Conservation (phyloP, 2,797 vertebrate species). For the Sciurus vulgaris region DNA sequence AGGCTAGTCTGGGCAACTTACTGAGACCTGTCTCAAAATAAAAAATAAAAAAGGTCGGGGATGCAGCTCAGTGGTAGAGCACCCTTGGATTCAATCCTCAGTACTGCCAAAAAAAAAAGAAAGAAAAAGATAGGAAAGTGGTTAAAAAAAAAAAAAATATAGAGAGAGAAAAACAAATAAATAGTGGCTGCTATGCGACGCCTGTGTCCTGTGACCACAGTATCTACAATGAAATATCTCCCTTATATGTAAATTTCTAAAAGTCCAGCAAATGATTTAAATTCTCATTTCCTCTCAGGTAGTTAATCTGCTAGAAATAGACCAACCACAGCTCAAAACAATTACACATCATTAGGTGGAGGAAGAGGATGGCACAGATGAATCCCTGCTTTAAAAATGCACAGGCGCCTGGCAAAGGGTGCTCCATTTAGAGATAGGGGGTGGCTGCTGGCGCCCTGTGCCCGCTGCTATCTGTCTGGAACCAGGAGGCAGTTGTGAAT, state of each 20-base stretch:
- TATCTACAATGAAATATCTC: neutral
- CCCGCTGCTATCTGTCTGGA: neutral
- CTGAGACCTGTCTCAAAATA: too few species aligned
- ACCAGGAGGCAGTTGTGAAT: neutral
- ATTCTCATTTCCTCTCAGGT: slow-evolving; percentile 65
- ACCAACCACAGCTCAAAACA: neutral
- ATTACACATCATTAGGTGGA: neutral
- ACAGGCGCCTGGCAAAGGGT: neutral
- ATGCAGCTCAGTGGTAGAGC: too few species aligned
- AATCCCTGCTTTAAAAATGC: slow-evolving; percentile 38
- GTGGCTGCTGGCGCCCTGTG: neutral
- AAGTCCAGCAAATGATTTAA: slow-evolving; percentile 50
- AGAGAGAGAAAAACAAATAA: neutral
- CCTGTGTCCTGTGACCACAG: too few species aligned
- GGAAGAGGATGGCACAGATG: neutral
- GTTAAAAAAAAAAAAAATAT: too few species aligned
- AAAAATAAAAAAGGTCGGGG: too few species aligned
- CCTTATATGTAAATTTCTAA: neutral
- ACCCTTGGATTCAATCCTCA: too few species aligned
- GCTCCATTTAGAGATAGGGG: neutral
- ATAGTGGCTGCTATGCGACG: neutral
- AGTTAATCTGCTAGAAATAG: slow-evolving; percentile 55
- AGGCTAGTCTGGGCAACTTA: too few species aligned
- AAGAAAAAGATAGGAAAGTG: neutral
- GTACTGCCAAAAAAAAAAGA: neutral